Evolutionary conservation across 2,113 vertebrate species (phyloP).

Genomic region (Zosterops borbonicus): DNA sequence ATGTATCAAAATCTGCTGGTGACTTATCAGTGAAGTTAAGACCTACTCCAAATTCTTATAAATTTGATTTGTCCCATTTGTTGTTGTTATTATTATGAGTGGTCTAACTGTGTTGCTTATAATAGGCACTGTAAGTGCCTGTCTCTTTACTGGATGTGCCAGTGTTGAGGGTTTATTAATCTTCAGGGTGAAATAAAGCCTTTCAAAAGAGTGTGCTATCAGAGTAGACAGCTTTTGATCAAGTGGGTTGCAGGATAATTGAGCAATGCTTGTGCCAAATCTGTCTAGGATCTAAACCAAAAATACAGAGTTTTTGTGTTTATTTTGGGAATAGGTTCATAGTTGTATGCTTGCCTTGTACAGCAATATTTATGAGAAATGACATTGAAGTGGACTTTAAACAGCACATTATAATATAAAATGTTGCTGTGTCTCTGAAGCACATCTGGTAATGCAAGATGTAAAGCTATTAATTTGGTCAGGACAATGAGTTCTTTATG

Average conservation of each 20-base stretch:
- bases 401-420: neutral
- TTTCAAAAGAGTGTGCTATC: neutral
- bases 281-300: neutral
- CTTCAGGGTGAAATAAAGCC: neutral
- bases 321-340: constrained; percentile 1
- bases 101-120: neutral
- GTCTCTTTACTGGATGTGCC: neutral
- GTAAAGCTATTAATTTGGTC: constrained; percentile 38
- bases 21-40: neutral
- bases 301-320: neutral
- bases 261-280: neutral
- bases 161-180: neutral
- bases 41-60: neutral
- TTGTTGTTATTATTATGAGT: neutral
- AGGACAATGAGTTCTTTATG: constrained; percentile 53
- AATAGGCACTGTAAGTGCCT: neutral
- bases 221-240: neutral
- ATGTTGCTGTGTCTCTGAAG: neutral
- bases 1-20: neutral
- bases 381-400: neutral
- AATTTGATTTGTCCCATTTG: neutral
- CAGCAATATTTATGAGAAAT: constrained; percentile 2
- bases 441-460: constrained; percentile 18
- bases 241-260: neutral
- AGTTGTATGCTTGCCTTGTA: neutral